Percentiles rank a stretch among this genome's conserved stretches.
These are phyloP conservation scores for Nicator chloris DNA, from an alignment of 2,113 vertebrate species.

Conservation along the genomic window DNA sequence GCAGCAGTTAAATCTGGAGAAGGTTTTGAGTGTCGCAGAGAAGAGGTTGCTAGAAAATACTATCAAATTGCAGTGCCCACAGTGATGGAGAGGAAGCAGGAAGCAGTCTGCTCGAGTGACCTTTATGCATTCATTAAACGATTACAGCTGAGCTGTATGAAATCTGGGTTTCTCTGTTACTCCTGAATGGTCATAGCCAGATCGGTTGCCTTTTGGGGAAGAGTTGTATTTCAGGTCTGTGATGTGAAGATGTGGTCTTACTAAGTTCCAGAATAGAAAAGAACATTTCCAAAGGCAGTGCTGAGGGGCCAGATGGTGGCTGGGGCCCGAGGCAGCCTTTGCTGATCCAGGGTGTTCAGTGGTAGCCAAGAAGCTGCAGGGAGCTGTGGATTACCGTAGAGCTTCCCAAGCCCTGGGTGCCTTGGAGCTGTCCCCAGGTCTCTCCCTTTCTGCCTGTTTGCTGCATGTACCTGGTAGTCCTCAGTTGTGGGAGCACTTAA, in stretches of 20 bases:
- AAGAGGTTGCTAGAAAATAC: not conserved
- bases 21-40: not conserved
- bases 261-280: not conserved
- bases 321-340: not conserved
- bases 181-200: not conserved
- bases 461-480: accelerated
- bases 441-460: not conserved
- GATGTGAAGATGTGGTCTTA: not conserved
- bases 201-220: not conserved
- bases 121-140: not conserved
- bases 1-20: not conserved
- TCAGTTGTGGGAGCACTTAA: accelerated
- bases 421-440: not conserved
- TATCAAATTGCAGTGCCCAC: not conserved
- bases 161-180: not conserved
- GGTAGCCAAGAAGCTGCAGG: not conserved
- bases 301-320: not conserved
- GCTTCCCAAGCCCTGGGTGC: not conserved
- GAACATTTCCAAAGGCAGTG: not conserved
- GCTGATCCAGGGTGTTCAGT: not conserved
- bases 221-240: not conserved
- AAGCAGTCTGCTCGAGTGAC: not conserved
- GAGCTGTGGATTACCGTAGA: accelerated
- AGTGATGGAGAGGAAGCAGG: not conserved
- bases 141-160: not conserved